Evolutionary conservation across 2,888 invertebrate genomes (phyloP), one percentile per base, ranked within the genome.

Genomic region (Nymphalis urticae): DNA sequence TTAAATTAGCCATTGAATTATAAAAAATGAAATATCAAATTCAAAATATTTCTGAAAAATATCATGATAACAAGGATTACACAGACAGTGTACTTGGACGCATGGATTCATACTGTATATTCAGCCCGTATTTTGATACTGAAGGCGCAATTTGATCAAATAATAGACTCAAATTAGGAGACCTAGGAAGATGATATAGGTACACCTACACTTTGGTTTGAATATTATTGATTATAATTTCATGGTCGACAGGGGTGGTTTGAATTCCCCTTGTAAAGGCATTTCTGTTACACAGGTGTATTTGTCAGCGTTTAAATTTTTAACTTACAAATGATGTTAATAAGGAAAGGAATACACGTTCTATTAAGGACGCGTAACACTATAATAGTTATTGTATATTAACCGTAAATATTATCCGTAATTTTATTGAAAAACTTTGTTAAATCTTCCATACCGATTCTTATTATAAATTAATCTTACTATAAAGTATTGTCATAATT

Each of bases 141-240:
- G 27, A 53, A 16, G 10, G 27, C 16, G 53, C 24, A 53, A 53
- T 53, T 53, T 53, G 24, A 53, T 53, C 53, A 16, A 27, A 53
- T 53, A 53, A 53, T 53, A 21, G 24, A 53, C 24, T 24, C 16
- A 24, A 24, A 53, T 53, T 24, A 53, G 53, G 6, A 53, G 53
- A 24, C 51, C 51, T 53, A 53, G 13, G 21, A 42, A 13, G 4
- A 42, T 42, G 42, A 53, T 24, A 53, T 53, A 27, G 4, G 53
- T 53, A 53, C 21, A 21, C 16, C 4, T 16, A 24, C 16, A 16
- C 27, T 24, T 13, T 53, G 53, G 24, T 53, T 27, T 21, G 10
- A 53, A 24, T 24, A 53, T 53, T 53, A 53, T 53, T 24, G 24
- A 53, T 53, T 53, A 24, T 53, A 53, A 13, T 53, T 51, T 53